phyloP scores from a whole-genome alignment of 2,888 invertebrate species.

The Calliphora vomitoria region DNA sequence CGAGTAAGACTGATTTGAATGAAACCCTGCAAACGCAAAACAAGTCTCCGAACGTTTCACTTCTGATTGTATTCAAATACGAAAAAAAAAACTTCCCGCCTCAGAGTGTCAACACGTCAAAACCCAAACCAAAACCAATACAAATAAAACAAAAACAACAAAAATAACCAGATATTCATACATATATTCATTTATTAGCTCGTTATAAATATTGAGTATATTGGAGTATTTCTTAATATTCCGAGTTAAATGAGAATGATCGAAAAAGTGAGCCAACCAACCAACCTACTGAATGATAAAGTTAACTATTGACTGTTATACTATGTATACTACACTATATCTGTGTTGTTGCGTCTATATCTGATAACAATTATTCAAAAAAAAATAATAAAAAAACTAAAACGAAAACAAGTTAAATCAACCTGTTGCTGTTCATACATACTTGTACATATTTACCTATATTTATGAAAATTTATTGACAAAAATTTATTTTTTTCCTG shows the following conservation, averaged over 20 bases:
- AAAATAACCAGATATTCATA: neutral
- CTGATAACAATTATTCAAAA: slow-evolving; percentile 47
- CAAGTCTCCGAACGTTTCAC: slow-evolving; percentile 60
- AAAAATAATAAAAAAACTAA: neutral
- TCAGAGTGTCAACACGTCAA: slow-evolving; percentile 35
- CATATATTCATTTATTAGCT: slow-evolving; percentile 36
- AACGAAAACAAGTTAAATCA: slow-evolving; percentile 50
- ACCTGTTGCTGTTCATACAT: slow-evolving; percentile 9
- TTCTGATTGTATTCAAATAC: slow-evolving; percentile 31
- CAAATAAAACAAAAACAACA: neutral
- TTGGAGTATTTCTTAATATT: slow-evolving; percentile 43
- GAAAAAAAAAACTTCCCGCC: slow-evolving; percentile 27
- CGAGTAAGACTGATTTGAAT: slow-evolving; percentile 62
- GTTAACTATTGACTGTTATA: neutral
- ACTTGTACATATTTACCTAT: neutral
- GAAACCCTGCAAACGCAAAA: slow-evolving; percentile 44
- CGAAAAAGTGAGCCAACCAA: slow-evolving; percentile 14
- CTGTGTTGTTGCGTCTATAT: slow-evolving; percentile 18
- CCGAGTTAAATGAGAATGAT: slow-evolving; percentile 55
- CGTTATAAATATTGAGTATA: slow-evolving; percentile 46
- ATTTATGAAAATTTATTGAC: slow-evolving; percentile 7
- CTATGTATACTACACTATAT: neutral
- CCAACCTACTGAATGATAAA: neutral
- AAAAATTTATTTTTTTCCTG: neutral
- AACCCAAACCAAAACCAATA: slow-evolving; percentile 10